phyloP scores from a whole-genome alignment of 2,888 invertebrate species.

The Agapostemon virescens region DNA sequence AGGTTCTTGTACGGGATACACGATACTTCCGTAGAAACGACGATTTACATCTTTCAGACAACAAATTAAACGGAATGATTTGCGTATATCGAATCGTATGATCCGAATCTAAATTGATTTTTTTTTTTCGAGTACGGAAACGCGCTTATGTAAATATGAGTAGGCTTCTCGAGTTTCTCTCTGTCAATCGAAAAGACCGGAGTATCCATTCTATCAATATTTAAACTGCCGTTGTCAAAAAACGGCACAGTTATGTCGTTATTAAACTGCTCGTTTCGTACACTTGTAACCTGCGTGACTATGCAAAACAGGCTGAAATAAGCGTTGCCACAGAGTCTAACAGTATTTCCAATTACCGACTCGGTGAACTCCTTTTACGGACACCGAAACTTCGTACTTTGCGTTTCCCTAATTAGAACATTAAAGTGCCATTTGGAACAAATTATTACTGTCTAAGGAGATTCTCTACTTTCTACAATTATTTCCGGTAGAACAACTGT shows the following conservation, averaged over 20 bases:
- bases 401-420: neutral
- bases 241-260: neutral
- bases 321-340: neutral
- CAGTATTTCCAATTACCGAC: neutral
- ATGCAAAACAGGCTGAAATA: neutral
- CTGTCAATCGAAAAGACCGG: neutral
- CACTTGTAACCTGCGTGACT: neutral
- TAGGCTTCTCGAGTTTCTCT: neutral
- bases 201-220: neutral
- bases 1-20: neutral
- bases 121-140: neutral
- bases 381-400: neutral
- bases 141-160: neutral
- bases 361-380: neutral
- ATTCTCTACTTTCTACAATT: neutral
- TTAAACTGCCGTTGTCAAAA: neutral
- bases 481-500: neutral
- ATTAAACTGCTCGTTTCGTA: neutral
- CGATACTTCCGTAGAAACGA: neutral
- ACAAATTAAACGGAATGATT: constrained; percentile 9
- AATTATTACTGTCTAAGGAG: neutral
- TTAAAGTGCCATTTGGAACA: neutral
- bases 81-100: neutral
- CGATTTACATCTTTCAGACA: neutral
- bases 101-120: constrained; percentile 7